Evolutionary conservation across 2,113 vertebrate genomes (phyloP), one percentile per base, ranked within the genome.

Genomic region (Epinephelus moara): DNA sequence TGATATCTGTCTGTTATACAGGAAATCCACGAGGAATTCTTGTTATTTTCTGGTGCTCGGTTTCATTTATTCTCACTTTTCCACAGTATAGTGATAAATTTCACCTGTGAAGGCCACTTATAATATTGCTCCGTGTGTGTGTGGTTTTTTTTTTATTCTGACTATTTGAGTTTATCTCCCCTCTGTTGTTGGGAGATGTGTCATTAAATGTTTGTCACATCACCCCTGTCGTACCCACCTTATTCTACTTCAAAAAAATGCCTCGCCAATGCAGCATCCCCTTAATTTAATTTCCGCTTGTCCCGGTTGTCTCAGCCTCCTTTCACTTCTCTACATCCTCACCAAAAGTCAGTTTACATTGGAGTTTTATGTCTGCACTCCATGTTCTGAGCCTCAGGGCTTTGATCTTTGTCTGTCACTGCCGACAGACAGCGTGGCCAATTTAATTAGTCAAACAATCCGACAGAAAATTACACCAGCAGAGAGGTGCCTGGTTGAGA

Each of bases 361-460:
- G 45, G 70, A 18, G 37, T 42, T 74, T 74, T 37, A 59, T 77
- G 75, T 75, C 59, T 53, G 55, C 49, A 3, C 72, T 83, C 55
- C 50, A 40, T 73, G 82, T 87, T 76, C 62, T 37, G 79, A 84
- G 57, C 69, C 82, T 49, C 6, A 3, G 59, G 68, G 59, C 76
- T 68, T 56, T 81, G 73, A 82, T 79, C 79, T 85, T 70, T 69
- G 56, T 67, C 60, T 50, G 79, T 67, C 63, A 13, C 50, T 6
- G 62, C 21, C 4, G 4, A 68, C 56, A 63, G 77, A 84, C 81
- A 4, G 67, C n/a, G 49, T 3, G 66, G 74, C 67, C 74, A 70
- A 84, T 88, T 82, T 70, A 74, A 78, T 88, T 82, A 75, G 72
- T 62, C 47, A 30, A 82, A 75, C 52, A 79, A 81, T 88, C 61